A percentile compares a stretch with the other conserved stretches of the same genome.
phyloP scores from a whole-genome alignment of 1,140 invertebrate species.

The Drosophila sucinea region DNA sequence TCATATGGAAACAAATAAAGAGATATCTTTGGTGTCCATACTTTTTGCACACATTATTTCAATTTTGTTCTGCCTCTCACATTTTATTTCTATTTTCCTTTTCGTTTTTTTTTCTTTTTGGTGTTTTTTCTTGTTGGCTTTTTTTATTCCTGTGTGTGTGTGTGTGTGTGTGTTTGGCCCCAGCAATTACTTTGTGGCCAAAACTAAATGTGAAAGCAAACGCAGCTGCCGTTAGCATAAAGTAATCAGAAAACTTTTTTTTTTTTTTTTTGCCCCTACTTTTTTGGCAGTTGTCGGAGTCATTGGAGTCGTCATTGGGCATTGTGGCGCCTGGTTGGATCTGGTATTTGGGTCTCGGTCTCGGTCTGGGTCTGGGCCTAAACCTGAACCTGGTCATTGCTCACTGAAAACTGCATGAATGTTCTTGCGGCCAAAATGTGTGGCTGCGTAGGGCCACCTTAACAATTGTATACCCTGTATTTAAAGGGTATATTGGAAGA shows the following conservation, averaged over 20 bases:
- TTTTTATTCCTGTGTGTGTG: neutral
- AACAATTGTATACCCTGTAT: neutral
- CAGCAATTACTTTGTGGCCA: conserved; percentile 59
- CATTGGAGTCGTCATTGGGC: conserved; percentile 48
- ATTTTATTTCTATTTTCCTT: conserved; percentile 5
- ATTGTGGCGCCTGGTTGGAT: conserved; percentile 9
- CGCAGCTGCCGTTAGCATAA: conserved; percentile 71
- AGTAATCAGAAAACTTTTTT: conserved; percentile 73
- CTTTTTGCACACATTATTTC: neutral
- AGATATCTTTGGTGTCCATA: neutral
- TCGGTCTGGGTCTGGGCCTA: neutral
- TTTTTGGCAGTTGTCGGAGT: conserved; percentile 55
- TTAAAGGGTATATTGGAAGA: neutral
- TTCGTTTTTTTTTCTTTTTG: neutral
- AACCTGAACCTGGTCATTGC: conserved; percentile 1
- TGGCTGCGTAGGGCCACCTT: neutral
- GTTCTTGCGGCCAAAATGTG: neutral
- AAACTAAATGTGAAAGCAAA: conserved; percentile 63
- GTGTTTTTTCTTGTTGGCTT: conserved; percentile 15
- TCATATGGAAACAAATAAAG: neutral
- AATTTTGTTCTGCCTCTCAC: neutral
- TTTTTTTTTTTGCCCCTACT: conserved; percentile 43
- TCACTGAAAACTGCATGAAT: conserved; percentile 11
- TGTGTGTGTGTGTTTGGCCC: conserved; percentile 27
- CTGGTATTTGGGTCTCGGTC: neutral